Percentiles rank a stretch among this genome's conserved stretches.
These are phyloP conservation scores for Heliocidaris tuberculata DNA, from an alignment of 35 echinoderm and acorn worm species.

Conservation along the genomic window DNA sequence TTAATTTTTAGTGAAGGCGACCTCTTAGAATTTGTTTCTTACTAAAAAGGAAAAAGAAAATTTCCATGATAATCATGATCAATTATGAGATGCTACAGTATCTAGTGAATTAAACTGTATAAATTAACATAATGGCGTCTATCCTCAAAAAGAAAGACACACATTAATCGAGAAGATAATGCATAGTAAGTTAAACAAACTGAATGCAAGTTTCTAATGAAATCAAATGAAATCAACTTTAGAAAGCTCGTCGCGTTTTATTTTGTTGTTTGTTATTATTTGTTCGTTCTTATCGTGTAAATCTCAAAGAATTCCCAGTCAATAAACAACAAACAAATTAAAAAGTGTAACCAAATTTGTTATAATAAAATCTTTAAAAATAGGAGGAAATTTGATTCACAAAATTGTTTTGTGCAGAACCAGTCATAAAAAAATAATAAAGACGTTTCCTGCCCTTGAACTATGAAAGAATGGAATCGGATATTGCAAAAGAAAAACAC, in stretches of 20 bases:
- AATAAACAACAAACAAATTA: not conserved
- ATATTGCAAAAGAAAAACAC: not conserved
- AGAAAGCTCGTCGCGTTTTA: not conserved
- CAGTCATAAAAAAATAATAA: not conserved
- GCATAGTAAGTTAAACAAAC: too few species aligned
- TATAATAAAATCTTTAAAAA: not conserved
- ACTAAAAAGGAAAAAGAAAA: too few species aligned
- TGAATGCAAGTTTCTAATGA: not conserved
- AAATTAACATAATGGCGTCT: too few species aligned
- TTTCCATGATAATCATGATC: too few species aligned
- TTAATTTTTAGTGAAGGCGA: too few species aligned
- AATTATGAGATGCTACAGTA: too few species aligned
- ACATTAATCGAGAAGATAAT: too few species aligned
- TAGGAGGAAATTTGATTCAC: not conserved
- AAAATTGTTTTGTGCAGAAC: not conserved
- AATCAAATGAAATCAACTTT: not conserved
- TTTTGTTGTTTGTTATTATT: not conserved
- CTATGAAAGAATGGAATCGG: not conserved
- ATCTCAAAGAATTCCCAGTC: not conserved
- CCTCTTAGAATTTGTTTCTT: too few species aligned
- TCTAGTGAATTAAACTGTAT: too few species aligned
- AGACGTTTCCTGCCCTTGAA: not conserved
- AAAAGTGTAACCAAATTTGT: not conserved
- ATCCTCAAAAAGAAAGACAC: too few species aligned
- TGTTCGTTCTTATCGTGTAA: not conserved